Base-by-base conservation (phyloP, 2,797 vertebrate genomes). In the Euphonia xanthogaster region DNA sequence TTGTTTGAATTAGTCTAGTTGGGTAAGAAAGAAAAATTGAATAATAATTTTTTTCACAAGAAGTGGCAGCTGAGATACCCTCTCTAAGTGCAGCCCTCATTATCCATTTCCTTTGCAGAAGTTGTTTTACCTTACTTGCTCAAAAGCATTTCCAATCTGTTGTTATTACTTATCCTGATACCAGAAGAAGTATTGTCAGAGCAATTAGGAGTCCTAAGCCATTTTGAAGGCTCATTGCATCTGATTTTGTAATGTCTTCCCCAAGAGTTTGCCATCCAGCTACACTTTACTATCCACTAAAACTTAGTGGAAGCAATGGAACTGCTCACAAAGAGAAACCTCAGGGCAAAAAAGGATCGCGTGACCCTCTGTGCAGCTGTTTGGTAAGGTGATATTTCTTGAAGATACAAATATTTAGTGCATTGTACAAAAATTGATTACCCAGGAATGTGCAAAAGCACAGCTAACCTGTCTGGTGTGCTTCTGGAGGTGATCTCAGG, bases 61-160 rank as follows among this genome's bases (percentile, higher is more conserved):
- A 74, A 80, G 47, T 55, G 63, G 50, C 72, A 83, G 39, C 75
- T 75, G 81, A 95, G 75, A 62, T 39, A 10, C 14, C 16, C 8
- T 51, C 24, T 55, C 5, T 44, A 68, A 71, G 65, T 19, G 42
- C 24, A 80, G 66, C 55, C 48, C 78, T 83, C 73, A 31, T 71
- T 68, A 78, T 33, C 78, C 5, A 2, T 77, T 86, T 83, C 72
- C 55, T 68, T 66, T 65, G 63, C 12, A 28, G 81, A 45, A 61
- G 22, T 44, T 82, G 20, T 63, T 81, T 80, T 72, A 51, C 75
- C 73, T 91, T 68, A 40, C 50, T 95, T 65, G 28, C 75, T 68
- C 72, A 93, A 77, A 94, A 91, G 25, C 65, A 31, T 79, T 94
- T 91, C 51, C 85, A 91, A 20, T 81, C 82, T 86, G 47, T 53